Base-by-base conservation (phyloP, 2,888 invertebrate species). In the Ligdia adustata region DNA sequence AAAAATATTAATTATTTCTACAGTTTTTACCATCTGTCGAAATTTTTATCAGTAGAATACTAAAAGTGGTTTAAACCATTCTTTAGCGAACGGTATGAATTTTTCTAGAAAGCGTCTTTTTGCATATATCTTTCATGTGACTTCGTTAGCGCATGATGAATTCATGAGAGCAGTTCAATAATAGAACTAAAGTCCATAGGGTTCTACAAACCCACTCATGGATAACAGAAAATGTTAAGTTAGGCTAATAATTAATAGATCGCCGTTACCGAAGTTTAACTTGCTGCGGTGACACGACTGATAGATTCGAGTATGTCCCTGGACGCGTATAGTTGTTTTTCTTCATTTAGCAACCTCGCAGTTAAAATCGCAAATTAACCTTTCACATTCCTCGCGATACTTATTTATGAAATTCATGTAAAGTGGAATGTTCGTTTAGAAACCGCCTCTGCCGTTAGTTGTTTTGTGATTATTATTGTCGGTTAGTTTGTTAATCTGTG, bases 361-460 rank as follows among this genome's bases (percentile, higher is more conserved):
- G 52, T 51, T n/a, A 47, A 48, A 48, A 44, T 55, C 47, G 50
- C 54, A 44, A 39, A 46, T 46, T 29, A 31, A 46, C 43, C 52
- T 47, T 53, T 42, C 38, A 61, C 59, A 56, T 60, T 60, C 53
- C 57, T 56, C 24, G n/a, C 9, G 35, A 40, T 24, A 29, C 31
- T 37, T 35, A 18, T 46, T 16, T 43, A 50, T 49, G 42, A 49
- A 46, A 37, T 26, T 33, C 20, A 50, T 48, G 38, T 52, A 47
- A 52, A 48, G 41, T 44, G 56, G 54, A 52, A 56, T 41, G 51
- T 52, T 22, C 28, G 6, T 18, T 46, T 51, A 57, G 52, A 47
- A 50, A 69, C 69, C 70, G 57, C 55, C 54, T 56, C 49, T 52
- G 59, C 52, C 33, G 41, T 58, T 64, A 38, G 22, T 49, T 47